A percentile compares a stretch with the other conserved stretches of the same genome.
These are phyloP conservation scores for Campaea margaritaria DNA, from an alignment of 2,888 invertebrate species.

Conservation along the genomic window DNA sequence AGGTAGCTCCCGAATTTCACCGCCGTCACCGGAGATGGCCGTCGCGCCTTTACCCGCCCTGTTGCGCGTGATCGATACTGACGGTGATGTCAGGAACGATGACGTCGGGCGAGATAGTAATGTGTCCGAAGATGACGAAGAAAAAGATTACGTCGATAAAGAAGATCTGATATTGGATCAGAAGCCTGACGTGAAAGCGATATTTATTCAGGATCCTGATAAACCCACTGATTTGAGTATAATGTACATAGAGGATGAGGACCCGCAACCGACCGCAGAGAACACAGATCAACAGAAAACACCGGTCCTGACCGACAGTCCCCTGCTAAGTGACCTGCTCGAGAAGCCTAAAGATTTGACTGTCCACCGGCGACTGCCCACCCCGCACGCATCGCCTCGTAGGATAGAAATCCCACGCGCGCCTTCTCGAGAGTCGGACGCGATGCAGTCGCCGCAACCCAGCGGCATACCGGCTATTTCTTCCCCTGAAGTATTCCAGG, in stretches of 20 bases:
- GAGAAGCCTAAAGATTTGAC: slow-evolving; percentile 79
- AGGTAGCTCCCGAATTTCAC: slow-evolving; percentile 47
- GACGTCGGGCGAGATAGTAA: slow-evolving; percentile 28
- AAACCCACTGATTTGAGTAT: slow-evolving; percentile 85
- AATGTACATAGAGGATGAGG: slow-evolving; percentile 51
- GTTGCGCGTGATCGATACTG: neutral
- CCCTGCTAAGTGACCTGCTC: no score
- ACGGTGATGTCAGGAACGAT: slow-evolving; percentile 29
- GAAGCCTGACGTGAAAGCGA: slow-evolving; percentile 18
- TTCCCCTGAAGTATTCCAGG: slow-evolving; percentile 87
- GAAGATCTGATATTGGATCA: slow-evolving; percentile 14
- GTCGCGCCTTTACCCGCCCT: slow-evolving; percentile 55
- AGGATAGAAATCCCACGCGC: slow-evolving; percentile 84
- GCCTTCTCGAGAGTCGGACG: slow-evolving; percentile 88
- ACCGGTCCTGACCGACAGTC: no score
- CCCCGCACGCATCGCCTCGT: slow-evolving; percentile 76
- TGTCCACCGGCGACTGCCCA: slow-evolving; percentile 81
- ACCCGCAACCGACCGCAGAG: slow-evolving; percentile 52
- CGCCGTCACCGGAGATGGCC: slow-evolving; percentile 59
- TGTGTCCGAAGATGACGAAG: neutral
- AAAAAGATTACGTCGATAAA: slow-evolving; percentile 13
- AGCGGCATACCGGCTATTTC: slow-evolving; percentile 89
- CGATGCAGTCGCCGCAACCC: slow-evolving; percentile 90
- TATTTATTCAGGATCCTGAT: slow-evolving; percentile 29
- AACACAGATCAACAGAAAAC: no score